phyloP scores from a whole-genome alignment of 2,888 invertebrate genomes.

The Palloptera scutellata region DNA sequence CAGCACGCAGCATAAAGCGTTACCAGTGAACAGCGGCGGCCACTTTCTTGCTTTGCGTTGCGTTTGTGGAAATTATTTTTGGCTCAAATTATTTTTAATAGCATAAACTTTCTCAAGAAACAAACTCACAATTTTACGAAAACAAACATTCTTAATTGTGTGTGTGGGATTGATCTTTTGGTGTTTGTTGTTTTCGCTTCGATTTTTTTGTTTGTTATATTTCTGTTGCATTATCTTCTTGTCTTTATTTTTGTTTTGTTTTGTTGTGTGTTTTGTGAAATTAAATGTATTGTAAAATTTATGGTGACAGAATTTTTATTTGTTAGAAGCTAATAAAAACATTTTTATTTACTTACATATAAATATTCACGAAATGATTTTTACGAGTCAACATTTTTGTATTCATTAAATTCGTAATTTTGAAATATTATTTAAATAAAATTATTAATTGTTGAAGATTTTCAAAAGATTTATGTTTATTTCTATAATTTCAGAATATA shows the following conservation, averaged over 20 bases:
- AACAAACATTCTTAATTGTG: background rate
- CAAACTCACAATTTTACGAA: background rate
- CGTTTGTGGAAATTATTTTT: slow-evolving; percentile 11
- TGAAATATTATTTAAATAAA: too few species aligned
- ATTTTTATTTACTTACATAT: slow-evolving; percentile 17
- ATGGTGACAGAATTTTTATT: slow-evolving; percentile 32
- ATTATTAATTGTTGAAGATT: too few species aligned
- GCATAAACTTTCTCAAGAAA: slow-evolving; percentile 12
- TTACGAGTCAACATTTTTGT: slow-evolving; percentile 1
- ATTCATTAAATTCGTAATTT: background rate
- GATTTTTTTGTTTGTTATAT: slow-evolving; percentile 15
- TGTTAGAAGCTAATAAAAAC: slow-evolving; percentile 25
- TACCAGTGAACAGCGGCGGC: too few species aligned
- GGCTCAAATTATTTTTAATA: slow-evolving; percentile 17
- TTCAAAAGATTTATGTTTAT: too few species aligned
- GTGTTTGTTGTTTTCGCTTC: slow-evolving; percentile 20
- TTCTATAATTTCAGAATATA: too few species aligned
- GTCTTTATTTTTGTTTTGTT: background rate
- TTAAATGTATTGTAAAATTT: slow-evolving; percentile 34
- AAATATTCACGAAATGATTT: background rate
- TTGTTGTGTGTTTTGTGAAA: slow-evolving; percentile 21
- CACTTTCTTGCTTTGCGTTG: background rate
- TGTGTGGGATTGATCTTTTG: slow-evolving; percentile 1
- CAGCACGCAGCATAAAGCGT: too few species aligned
- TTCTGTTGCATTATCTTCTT: slow-evolving; percentile 8